These are phyloP conservation scores for Sebastes fasciatus DNA, from an alignment of 2,113 vertebrate genomes.

Conservation along the genomic window DNA sequence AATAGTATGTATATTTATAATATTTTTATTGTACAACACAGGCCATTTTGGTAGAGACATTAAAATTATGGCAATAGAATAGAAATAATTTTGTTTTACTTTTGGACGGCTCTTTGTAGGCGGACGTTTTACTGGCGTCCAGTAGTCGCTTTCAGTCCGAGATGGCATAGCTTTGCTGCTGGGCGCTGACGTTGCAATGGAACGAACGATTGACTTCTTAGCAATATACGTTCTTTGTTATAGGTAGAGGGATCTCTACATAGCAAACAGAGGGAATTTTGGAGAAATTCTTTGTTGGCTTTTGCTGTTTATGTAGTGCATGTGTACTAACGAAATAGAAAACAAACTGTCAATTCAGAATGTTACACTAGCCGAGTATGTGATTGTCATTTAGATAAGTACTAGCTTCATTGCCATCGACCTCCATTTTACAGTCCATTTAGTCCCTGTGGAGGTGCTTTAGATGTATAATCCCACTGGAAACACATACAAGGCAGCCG, in stretches of 20 bases:
- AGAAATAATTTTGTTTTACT: too few relatives aligned
- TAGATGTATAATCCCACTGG: constrained; percentile 59
- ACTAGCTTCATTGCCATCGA: constrained; percentile 40
- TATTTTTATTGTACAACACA: too few relatives aligned
- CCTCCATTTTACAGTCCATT: constrained; percentile 62
- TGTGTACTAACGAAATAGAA: not conserved
- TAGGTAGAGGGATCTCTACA: constrained; percentile 26
- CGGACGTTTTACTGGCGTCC: too few relatives aligned
- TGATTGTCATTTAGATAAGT: constrained; percentile 64
- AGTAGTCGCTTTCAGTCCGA: too few relatives aligned
- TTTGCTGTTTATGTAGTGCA: constrained; percentile 7
- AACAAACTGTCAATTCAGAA: constrained; percentile 25
- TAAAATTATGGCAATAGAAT: too few relatives aligned
- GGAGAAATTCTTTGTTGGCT: not conserved
- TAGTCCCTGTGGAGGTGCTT: constrained; percentile 50
- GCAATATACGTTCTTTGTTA: not conserved
- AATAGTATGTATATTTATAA: too few relatives aligned
- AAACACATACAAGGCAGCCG: constrained; percentile 53
- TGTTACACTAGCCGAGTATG: not conserved
- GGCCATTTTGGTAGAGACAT: too few relatives aligned
- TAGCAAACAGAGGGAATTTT: constrained; percentile 31
- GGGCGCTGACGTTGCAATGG: too few relatives aligned
- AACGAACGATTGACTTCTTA: too few relatives aligned
- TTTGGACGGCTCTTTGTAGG: too few relatives aligned
- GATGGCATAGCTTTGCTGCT: too few relatives aligned